Percentiles rank a stretch among this genome's conserved stretches.
Evolutionary conservation across 2,888 invertebrate species (phyloP).

Genomic region (Amblyjoppa proteus): DNA sequence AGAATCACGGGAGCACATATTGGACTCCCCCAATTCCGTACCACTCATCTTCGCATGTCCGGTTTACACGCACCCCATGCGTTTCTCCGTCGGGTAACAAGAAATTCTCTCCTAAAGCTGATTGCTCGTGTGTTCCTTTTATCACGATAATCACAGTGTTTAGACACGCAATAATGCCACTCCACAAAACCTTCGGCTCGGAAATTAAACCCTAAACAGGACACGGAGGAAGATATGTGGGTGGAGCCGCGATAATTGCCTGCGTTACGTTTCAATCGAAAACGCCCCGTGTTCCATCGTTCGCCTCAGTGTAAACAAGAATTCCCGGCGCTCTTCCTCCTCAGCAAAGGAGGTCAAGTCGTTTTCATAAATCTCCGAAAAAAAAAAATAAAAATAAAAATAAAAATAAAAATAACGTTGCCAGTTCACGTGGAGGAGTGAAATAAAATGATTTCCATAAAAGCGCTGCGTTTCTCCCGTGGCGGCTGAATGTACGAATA

Average conservation of each 20-base stretch:
- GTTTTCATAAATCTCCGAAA: conserved; percentile 61
- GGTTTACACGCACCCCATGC: neutral
- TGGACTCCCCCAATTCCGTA: conserved; percentile 10
- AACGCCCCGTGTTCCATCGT: neutral
- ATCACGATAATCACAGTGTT: conserved; percentile 52
- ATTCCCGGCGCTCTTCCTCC: conserved; percentile 9
- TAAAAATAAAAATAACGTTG: neutral
- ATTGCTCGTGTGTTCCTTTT: conserved; percentile 38
- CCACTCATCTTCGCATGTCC: neutral
- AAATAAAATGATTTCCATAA: conserved; percentile 58
- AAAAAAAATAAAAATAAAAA: neutral
- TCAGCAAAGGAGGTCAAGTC: conserved; percentile 41
- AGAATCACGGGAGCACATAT: conserved; percentile 58
- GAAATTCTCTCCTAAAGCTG: conserved; percentile 46
- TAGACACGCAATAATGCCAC: conserved; percentile 30
- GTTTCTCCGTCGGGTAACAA: no score
- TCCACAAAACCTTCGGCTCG: conserved; percentile 8
- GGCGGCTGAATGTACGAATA: conserved; percentile 40
- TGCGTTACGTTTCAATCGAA: conserved; percentile 5
- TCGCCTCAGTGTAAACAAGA: neutral
- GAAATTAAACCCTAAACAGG: conserved; percentile 16
- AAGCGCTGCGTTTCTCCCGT: conserved; percentile 39
- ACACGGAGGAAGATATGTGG: neutral
- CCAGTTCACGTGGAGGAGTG: conserved; percentile 26
- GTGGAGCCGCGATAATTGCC: conserved; percentile 13